These are phyloP conservation scores for Apamea monoglypha DNA, from an alignment of 2,888 invertebrate genomes.

Conservation along the genomic window DNA sequence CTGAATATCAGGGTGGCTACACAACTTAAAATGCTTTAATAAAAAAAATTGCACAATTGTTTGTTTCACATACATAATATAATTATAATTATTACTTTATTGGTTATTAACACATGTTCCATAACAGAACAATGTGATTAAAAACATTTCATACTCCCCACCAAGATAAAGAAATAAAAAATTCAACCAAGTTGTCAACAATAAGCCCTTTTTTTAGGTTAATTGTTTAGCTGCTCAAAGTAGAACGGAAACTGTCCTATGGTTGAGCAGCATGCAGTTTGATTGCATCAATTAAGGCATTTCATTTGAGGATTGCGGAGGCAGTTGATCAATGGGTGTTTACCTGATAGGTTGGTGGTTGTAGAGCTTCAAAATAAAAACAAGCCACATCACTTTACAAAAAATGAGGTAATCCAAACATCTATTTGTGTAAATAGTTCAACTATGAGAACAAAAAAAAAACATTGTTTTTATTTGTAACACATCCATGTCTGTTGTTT, in stretches of 20 bases:
- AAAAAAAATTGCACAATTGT: background rate
- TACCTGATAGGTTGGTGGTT: background rate
- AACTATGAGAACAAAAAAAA: background rate
- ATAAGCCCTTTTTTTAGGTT: background rate
- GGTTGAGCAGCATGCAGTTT: background rate
- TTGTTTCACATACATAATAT: slow-evolving; percentile 3
- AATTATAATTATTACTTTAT: background rate
- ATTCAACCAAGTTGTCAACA: background rate
- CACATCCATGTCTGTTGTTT: background rate
- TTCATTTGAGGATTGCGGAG: background rate
- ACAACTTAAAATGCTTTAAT: background rate
- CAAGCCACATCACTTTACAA: background rate
- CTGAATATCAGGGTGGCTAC: background rate
- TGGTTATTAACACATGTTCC: slow-evolving; percentile 2
- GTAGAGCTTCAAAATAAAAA: slow-evolving; percentile 18
- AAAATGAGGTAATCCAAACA: background rate
- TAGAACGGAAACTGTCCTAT: background rate
- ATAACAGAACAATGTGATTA: background rate
- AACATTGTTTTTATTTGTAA: slow-evolving; percentile 9
- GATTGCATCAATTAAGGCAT: background rate
- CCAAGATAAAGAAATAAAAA: slow-evolving; percentile 9
- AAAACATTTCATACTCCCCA: slow-evolving; percentile 22
- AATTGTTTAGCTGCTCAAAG: background rate
- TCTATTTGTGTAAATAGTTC: slow-evolving; percentile 1
- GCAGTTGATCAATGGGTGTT: background rate